Evolutionary conservation across 1,140 invertebrate species (phyloP).

Genomic region (Oncopeltus fasciatus): DNA sequence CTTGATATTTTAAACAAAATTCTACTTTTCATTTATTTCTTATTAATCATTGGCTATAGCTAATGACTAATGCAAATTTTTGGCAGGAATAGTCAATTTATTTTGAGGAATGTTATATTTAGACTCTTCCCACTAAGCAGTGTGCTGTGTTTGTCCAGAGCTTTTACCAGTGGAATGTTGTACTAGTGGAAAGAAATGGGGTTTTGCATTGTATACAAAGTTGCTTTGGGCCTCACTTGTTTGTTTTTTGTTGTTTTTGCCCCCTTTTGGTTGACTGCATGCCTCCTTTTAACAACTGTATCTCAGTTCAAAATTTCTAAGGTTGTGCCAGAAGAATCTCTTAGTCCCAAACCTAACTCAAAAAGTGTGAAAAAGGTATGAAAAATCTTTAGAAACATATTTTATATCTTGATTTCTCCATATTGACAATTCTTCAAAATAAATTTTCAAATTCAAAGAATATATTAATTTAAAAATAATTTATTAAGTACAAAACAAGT

Average conservation of each 20-base stretch:
- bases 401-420: too few relatives aligned
- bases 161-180: background rate
- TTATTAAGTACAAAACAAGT: too few relatives aligned
- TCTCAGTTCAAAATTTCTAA: background rate
- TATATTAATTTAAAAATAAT: too few relatives aligned
- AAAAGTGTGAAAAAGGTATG: too few relatives aligned
- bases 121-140: background rate
- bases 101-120: constrained; percentile 1
- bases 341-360: too few relatives aligned
- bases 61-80: background rate
- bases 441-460: too few relatives aligned
- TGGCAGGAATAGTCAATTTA: background rate
- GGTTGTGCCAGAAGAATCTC: background rate
- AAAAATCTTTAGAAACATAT: too few relatives aligned
- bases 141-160: background rate
- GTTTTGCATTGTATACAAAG: background rate
- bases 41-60: too few relatives aligned
- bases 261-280: background rate
- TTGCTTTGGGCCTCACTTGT: background rate
- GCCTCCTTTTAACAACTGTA: background rate
- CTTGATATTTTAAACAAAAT: too few relatives aligned
- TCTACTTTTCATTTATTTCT: too few relatives aligned
- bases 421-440: too few relatives aligned
- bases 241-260: constrained; percentile 1
- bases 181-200: background rate